These are phyloP conservation scores for Saccostrea glomerata DNA, from an alignment of 1,140 invertebrate species.

Conservation along the genomic window DNA sequence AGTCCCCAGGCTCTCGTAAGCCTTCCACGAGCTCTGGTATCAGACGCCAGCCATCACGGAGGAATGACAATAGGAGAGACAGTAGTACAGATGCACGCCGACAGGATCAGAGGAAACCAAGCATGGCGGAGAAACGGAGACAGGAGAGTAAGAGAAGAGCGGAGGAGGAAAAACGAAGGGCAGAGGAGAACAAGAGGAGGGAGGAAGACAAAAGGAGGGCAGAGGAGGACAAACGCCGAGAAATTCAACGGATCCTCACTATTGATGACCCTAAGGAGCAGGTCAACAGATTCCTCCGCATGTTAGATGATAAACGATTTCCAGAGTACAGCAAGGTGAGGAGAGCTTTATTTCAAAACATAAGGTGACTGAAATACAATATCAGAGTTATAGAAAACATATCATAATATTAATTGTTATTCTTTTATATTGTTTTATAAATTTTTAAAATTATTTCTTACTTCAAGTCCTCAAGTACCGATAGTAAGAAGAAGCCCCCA, in stretches of 20 bases:
- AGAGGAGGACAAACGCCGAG: slow-evolving; percentile 52
- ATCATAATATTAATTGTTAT: too few relatives aligned
- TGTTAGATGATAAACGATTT: slow-evolving; percentile 39
- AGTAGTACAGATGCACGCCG: neutral
- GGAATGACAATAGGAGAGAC: neutral
- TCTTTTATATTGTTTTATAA: neutral
- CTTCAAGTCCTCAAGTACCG: neutral
- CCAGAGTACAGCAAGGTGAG: neutral
- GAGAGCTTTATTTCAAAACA: neutral
- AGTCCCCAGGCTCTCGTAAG: neutral
- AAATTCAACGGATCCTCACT: slow-evolving; percentile 63
- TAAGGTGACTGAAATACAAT: neutral
- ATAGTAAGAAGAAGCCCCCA: neutral
- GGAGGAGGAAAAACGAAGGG: slow-evolving; percentile 48
- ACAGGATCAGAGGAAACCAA: neutral
- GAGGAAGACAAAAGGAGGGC: slow-evolving; percentile 45
- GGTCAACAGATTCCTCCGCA: slow-evolving; percentile 55
- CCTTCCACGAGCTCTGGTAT: neutral
- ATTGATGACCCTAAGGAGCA: slow-evolving; percentile 65
- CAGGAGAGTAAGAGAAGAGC: slow-evolving; percentile 40
- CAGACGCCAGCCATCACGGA: neutral
- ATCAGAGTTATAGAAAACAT: neutral
- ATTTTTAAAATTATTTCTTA: neutral
- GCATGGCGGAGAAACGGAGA: neutral
- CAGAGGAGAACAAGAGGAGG: slow-evolving; percentile 17